phyloP scores from a whole-genome alignment of 2,113 vertebrate genomes.

The Blennius ocellaris region DNA sequence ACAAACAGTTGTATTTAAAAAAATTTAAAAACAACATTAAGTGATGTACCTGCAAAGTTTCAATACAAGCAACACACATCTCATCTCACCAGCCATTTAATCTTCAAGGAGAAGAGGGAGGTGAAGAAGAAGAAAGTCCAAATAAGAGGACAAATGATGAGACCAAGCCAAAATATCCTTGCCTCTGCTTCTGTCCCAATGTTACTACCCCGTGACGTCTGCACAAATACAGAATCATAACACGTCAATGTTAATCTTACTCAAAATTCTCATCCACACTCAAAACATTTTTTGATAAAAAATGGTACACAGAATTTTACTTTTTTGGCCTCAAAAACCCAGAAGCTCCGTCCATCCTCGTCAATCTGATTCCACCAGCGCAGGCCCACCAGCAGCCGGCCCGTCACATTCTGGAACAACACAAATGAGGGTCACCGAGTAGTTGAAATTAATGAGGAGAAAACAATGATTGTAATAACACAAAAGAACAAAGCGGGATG shows the following conservation, averaged over 20 bases:
- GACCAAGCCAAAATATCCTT: conserved; percentile 89
- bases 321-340: conserved; percentile 91
- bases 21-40: not conserved
- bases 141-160: conserved; percentile 78
- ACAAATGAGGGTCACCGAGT: not conserved
- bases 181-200: conserved; percentile 87
- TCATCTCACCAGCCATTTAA: conserved; percentile 66
- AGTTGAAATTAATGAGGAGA: not conserved
- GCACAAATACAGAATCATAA: conserved; percentile 1
- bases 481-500: not conserved
- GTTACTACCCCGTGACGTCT: conserved; percentile 16
- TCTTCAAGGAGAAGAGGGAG: conserved; percentile 78
- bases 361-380: conserved; percentile 94
- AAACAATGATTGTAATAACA: not conserved
- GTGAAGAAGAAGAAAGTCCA: conserved; percentile 69
- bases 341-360: conserved; percentile 90
- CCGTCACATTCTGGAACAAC: conserved; percentile 86
- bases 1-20: conserved; percentile 20
- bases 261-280: not conserved
- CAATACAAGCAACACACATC: not conserved
- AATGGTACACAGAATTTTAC: conserved; percentile 58
- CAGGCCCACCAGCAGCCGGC: conserved; percentile 89
- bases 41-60: not conserved
- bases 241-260: not conserved
- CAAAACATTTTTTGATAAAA: too few species aligned